phyloP scores from a whole-genome alignment of 2,888 invertebrate genomes.

The Aspidapion aeneum region DNA sequence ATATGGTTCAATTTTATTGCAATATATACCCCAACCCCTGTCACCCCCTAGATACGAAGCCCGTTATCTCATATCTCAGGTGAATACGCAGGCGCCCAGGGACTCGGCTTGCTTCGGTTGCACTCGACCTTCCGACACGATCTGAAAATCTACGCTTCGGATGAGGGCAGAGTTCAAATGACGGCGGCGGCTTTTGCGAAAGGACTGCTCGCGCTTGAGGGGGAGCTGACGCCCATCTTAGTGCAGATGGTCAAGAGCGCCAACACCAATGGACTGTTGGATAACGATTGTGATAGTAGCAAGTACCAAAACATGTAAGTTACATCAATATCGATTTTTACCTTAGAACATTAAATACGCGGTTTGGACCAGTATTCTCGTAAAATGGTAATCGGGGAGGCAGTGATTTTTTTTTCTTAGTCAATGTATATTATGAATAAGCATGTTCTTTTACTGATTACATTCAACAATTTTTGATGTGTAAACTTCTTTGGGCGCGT shows the following conservation, averaged over 20 bases:
- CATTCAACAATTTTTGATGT: no score
- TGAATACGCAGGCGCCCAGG: conserved; percentile 91
- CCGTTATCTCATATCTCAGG: conserved; percentile 43
- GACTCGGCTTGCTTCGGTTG: conserved; percentile 87
- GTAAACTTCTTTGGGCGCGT: no score
- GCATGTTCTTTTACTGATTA: no score
- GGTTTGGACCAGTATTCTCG: no score
- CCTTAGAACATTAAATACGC: not conserved
- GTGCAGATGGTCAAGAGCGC: conserved; percentile 99
- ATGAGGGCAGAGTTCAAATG: conserved; percentile 99
- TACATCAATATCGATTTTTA: no score
- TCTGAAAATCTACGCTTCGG: conserved; percentile 98
- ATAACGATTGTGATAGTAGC: conserved; percentile 97
- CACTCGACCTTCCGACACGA: conserved; percentile 99
- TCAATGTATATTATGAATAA: no score
- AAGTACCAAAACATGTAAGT: conserved; percentile 91
- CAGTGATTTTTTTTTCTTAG: no score
- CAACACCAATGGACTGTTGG: conserved; percentile 95
- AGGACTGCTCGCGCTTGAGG: conserved; percentile 94
- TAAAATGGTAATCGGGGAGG: no score
- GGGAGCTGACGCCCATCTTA: conserved; percentile 96
- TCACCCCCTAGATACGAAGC: conserved; percentile 4
- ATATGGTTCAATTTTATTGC: conserved; percentile 11
- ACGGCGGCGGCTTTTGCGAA: conserved; percentile 99
- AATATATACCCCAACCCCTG: not conserved